Evolutionary conservation across 1,140 invertebrate genomes (phyloP), one percentile per base, ranked within the genome.

Genomic region (Leguminivora glycinivorella): DNA sequence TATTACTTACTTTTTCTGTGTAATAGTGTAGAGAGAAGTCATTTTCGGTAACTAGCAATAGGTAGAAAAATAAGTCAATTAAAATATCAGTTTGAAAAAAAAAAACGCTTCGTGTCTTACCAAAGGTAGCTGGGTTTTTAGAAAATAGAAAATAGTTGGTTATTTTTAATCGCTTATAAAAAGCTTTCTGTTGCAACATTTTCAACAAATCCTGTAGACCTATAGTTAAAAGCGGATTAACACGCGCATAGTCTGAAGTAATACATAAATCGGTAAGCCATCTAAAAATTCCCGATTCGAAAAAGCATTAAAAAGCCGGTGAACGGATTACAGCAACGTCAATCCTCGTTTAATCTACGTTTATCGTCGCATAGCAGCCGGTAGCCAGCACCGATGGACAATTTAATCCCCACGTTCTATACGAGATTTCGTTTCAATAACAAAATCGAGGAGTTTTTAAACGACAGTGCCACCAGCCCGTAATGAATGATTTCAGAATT

Each of bases 321-420:
- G 68, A 58, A 26, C 56, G 73, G 73, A 71, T 74, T 69, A 74
- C 67, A 70, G 70, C 67, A 70, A 77, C 72, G 76, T 76, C 60
- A 70, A 72, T 71, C 74, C 76, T 22, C 47, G 75, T 63, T 76
- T 82, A 79, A 81, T 79, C 79, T 79, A 70, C 74, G 77, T 79
- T 81, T 79, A 81, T 81, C 79, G 76, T 70, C 72, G 71, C 26
- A 72, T 69, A 68, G 29, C 76, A 77, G 73, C 71, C 60, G 68
- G 25, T 29, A 25, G 74, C 67, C 70, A 70, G 72, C 67, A 74
- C 72, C 74, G 71, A 76, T 77, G 74, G 79, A 81, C 79, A 70
- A 52, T 71, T 77, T 81, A 81, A 81, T 77, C 79, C 69, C 22
- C 19, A 67, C 68, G 66, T 72, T 67, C 73, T 56, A 74, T 74